Evolutionary conservation across 1,140 invertebrate genomes (phyloP).

Genomic region (Drosophila malerkotliana): DNA sequence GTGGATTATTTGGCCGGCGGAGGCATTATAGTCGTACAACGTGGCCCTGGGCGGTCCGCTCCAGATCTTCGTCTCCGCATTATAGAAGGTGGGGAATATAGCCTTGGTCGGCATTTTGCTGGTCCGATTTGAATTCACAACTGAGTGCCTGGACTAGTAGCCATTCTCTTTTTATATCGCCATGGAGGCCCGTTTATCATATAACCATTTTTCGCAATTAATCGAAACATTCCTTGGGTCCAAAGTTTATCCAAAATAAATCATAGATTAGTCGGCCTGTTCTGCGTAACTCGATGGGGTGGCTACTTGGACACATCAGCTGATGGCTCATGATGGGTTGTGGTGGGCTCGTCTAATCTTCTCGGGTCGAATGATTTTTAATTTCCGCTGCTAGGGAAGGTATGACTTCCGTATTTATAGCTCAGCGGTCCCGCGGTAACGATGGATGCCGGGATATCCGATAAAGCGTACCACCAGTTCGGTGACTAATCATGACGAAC

Average conservation of each 20-base stretch:
- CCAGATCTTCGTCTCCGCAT: constrained; percentile 59
- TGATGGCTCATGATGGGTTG: constrained; percentile 25
- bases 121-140: constrained; percentile 23
- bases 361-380: constrained; percentile 13
- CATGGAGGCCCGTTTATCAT: constrained; percentile 12
- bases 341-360: constrained; percentile 21
- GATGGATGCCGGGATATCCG: constrained; percentile 5
- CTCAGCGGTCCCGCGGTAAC: constrained; percentile 7
- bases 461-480: not conserved
- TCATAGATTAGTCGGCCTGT: constrained; percentile 4
- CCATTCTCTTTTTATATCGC: constrained; percentile 52
- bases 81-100: constrained; percentile 54
- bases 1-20: constrained; percentile 35
- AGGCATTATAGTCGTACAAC: constrained; percentile 35
- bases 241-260: constrained; percentile 34
- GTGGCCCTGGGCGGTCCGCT: constrained; percentile 33
- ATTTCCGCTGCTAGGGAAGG: constrained; percentile 30
- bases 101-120: constrained; percentile 54
- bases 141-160: constrained; percentile 8
- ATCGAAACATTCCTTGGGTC: constrained; percentile 7
- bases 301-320: constrained; percentile 28
- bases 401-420: constrained; percentile 15
- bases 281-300: not conserved
- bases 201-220: constrained; percentile 13
- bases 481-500: constrained; percentile 18